phyloP scores from a whole-genome alignment of 2,797 vertebrate genomes.

The Periparus ater region DNA sequence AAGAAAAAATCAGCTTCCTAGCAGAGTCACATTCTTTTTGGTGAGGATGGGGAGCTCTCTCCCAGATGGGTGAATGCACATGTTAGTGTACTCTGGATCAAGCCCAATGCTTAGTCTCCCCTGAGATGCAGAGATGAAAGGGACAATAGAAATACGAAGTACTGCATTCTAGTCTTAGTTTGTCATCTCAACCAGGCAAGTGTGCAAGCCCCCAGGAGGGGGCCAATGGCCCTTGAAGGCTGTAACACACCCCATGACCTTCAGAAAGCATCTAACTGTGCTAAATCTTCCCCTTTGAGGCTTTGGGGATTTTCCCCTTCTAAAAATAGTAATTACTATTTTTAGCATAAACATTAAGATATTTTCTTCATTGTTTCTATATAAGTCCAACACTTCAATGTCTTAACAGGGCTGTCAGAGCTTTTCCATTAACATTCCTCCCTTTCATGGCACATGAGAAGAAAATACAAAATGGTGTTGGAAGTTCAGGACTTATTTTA shows the following conservation, averaged over 20 bases:
- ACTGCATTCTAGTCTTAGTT: background rate
- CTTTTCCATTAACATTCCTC: background rate
- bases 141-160: background rate
- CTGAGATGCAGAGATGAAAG: background rate
- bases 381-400: background rate
- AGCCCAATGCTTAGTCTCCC: background rate
- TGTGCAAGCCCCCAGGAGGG: background rate
- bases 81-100: background rate
- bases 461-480: background rate
- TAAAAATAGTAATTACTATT: background rate
- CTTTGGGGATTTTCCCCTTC: background rate
- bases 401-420: background rate
- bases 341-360: background rate
- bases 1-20: background rate
- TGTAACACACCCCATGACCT: background rate
- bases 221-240: background rate
- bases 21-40: background rate
- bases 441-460: background rate
- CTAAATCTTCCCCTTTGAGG: background rate
- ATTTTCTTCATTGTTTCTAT: background rate
- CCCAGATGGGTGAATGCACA: background rate
- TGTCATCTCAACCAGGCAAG: background rate
- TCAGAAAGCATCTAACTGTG: background rate
- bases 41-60: background rate
- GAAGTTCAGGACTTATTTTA: background rate